Evolutionary conservation across 1,140 invertebrate genomes (phyloP).

Genomic region (Solenopsis fugax): DNA sequence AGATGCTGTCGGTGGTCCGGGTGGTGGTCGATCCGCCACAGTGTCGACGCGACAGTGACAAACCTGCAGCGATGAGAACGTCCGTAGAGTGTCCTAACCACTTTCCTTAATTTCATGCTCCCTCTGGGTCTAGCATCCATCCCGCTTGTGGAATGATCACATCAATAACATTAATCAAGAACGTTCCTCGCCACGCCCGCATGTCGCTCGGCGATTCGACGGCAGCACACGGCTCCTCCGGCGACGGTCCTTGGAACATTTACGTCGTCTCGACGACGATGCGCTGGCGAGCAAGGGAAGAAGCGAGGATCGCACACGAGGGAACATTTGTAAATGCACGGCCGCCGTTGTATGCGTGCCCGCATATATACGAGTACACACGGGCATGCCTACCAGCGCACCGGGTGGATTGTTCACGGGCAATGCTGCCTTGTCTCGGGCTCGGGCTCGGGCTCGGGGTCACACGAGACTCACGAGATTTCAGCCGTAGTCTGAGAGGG

Average conservation of each 20-base stretch:
- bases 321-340: constrained; percentile 54
- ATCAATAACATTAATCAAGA: constrained; percentile 56
- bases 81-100: not conserved
- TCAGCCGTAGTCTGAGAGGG: constrained; percentile 72
- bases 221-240: not conserved
- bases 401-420: constrained; percentile 32
- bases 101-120: constrained; percentile 28
- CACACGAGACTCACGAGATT: constrained; percentile 74
- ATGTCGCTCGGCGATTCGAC: not conserved
- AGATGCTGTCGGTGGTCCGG: too few species aligned
- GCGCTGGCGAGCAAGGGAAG: not conserved
- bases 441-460: constrained; percentile 35
- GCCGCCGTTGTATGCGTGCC: not conserved
- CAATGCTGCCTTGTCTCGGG: constrained; percentile 35
- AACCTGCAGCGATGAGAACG: not conserved
- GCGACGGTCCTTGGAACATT: constrained; percentile 32
- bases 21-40: not conserved
- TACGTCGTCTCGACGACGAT: not conserved
- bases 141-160: constrained; percentile 16
- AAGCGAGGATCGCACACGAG: constrained; percentile 2
- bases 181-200: constrained; percentile 28
- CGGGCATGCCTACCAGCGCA: not conserved
- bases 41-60: constrained; percentile 13
- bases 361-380: not conserved
- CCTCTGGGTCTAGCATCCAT: constrained; percentile 12